Conservation (phyloP, 2,888 invertebrate genomes). For the Microctonus aethiopoides region DNA sequence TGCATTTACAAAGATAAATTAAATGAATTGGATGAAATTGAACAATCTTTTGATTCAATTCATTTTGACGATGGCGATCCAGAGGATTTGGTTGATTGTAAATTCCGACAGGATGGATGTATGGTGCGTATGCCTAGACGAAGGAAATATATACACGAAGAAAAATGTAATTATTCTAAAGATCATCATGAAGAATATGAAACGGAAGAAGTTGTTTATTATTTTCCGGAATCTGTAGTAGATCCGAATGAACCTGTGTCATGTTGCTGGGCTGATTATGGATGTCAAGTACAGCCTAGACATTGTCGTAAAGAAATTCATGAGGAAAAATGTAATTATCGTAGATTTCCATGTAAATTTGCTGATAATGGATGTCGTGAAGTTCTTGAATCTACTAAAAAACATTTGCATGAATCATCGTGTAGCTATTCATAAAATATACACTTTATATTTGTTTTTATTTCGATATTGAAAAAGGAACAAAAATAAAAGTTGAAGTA, state of each 20-base stretch:
- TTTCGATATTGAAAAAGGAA: not conserved
- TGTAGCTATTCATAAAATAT: conserved; percentile 42
- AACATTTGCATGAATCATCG: conserved; percentile 47
- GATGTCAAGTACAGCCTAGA: conserved; percentile 53
- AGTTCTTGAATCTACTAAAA: conserved; percentile 40
- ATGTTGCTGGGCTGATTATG: conserved; percentile 53
- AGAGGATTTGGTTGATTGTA: conserved; percentile 52
- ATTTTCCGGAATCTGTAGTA: conserved; percentile 25
- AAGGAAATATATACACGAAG: conserved; percentile 47
- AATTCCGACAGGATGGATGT: conserved; percentile 52
- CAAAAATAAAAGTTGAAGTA: not conserved
- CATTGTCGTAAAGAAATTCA: conserved; percentile 46
- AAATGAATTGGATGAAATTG: conserved; percentile 45
- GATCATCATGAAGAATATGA: conserved; percentile 28
- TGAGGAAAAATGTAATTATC: conserved; percentile 58
- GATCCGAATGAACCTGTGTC: conserved; percentile 45
- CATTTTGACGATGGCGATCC: conserved; percentile 44
- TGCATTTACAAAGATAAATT: conserved; percentile 52
- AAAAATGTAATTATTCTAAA: conserved; percentile 34
- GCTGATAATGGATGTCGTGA: conserved; percentile 47
- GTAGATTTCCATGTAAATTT: conserved; percentile 50
- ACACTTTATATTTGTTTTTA: not conserved
- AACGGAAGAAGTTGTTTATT: conserved; percentile 21
- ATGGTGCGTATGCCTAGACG: conserved; percentile 55
- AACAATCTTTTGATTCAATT: conserved; percentile 40